Percentiles rank a stretch among this genome's conserved stretches.
Evolutionary conservation across 2,113 vertebrate genomes (phyloP).

Genomic region (Antechinus stuartii): DNA sequence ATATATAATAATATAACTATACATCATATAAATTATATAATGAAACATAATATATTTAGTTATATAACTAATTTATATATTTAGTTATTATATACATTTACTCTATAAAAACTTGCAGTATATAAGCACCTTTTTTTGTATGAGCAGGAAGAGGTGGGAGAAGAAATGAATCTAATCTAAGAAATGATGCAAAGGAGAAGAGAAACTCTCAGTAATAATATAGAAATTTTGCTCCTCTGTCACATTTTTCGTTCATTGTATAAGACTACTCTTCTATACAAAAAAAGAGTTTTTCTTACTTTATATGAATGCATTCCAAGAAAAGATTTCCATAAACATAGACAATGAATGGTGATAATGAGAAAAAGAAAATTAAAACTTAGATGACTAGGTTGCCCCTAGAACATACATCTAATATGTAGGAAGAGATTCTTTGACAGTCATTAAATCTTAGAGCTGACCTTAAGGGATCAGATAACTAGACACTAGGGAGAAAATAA

Average conservation of each 20-base stretch:
- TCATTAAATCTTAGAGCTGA: conserved; percentile 38
- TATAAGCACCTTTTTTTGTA: background rate
- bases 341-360: background rate
- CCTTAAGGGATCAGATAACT: conserved; percentile 41
- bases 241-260: conserved; percentile 40
- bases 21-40: too few species aligned
- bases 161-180: background rate
- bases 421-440: conserved; percentile 22
- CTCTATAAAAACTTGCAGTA: too few species aligned
- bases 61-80: too few species aligned
- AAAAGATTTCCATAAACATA: conserved; percentile 48
- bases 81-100: background rate
- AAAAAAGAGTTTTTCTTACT: background rate
- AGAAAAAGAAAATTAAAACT: conserved; percentile 31
- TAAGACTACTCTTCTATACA: background rate
- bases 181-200: conserved; percentile 10
- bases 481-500: background rate
- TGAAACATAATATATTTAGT: too few species aligned
- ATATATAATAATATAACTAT: too few species aligned
- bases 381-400: background rate
- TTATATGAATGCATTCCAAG: background rate
- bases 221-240: conserved; percentile 28
- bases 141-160: background rate
- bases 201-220: background rate
- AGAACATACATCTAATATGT: background rate